These are phyloP conservation scores for Psilopsiagon aurifrons DNA, from an alignment of 2,113 vertebrate species.

Conservation along the genomic window DNA sequence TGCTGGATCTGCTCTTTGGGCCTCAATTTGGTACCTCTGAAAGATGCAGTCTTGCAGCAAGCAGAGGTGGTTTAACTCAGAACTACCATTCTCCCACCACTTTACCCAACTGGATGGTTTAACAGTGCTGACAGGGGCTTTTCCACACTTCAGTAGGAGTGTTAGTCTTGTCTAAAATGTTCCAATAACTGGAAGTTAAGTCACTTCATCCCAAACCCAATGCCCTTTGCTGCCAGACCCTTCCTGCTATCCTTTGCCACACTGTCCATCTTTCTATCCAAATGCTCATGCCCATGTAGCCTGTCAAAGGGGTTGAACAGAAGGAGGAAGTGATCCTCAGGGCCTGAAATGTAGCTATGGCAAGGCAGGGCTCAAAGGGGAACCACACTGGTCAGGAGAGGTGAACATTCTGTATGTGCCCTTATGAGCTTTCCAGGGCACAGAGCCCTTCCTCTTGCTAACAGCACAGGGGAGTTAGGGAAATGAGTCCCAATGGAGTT, in stretches of 20 bases:
- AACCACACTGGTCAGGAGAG: neutral
- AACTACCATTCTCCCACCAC: neutral
- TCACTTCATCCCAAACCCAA: constrained; percentile 10
- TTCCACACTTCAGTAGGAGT: neutral
- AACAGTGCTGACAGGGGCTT: constrained; percentile 23
- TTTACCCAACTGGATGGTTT: neutral
- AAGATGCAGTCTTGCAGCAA: neutral
- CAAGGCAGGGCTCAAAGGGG: neutral
- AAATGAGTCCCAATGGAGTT: neutral
- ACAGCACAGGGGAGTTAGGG: neutral
- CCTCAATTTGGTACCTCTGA: accelerated
- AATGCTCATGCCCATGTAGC: accelerated
- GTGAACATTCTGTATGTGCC: neutral
- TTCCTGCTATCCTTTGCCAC: neutral
- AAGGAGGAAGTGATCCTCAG: neutral
- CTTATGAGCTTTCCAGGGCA: neutral
- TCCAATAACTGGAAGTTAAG: neutral
- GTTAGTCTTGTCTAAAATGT: constrained; percentile 25
- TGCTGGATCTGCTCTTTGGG: neutral
- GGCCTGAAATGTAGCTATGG: neutral
- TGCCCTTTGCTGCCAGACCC: neutral
- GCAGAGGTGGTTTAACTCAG: neutral
- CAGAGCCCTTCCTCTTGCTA: neutral
- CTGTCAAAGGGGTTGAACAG: neutral
- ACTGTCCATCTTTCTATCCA: neutral